Evolutionary conservation across 2,113 vertebrate species (phyloP).

Genomic region (Burhinus oedicnemus): DNA sequence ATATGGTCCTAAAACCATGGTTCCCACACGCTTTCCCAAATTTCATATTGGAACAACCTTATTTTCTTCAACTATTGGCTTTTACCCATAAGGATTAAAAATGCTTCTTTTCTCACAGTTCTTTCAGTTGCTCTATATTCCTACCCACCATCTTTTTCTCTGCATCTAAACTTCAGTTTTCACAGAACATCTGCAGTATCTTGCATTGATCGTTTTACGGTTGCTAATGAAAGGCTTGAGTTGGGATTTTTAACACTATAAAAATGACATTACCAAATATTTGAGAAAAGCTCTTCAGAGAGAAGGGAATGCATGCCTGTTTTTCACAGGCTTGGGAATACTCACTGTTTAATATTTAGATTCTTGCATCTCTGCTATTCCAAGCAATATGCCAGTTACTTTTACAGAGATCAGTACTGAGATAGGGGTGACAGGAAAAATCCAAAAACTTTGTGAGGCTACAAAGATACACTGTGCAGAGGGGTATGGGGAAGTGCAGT

Average conservation of each 20-base stretch:
- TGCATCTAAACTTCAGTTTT: slow-evolving; percentile 36
- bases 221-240: slow-evolving; percentile 38
- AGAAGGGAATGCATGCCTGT: not conserved
- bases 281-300: slow-evolving; percentile 40
- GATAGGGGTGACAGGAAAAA: not conserved
- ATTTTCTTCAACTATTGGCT: slow-evolving; percentile 24
- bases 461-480: not conserved
- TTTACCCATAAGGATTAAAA: slow-evolving; percentile 27
- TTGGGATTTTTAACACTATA: slow-evolving; percentile 16
- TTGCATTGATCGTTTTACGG: not conserved
- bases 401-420: not conserved
- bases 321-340: not conserved
- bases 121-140: not conserved
- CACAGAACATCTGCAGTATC: slow-evolving; percentile 61
- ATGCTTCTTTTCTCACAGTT: slow-evolving; percentile 16
- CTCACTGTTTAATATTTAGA: not conserved
- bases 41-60: slow-evolving; percentile 5
- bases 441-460: not conserved
- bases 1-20: slow-evolving; percentile 16
- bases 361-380: not conserved
- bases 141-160: slow-evolving; percentile 23
- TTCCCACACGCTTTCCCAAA: slow-evolving; percentile 22
- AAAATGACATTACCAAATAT: slow-evolving; percentile 3
- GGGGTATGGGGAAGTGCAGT: not conserved
- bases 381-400: not conserved